A percentile compares a stretch with the other conserved stretches of the same genome.
Conservation (phyloP, 2,888 invertebrate genomes). For the Acanthococcus lagerstroemiae region DNA sequence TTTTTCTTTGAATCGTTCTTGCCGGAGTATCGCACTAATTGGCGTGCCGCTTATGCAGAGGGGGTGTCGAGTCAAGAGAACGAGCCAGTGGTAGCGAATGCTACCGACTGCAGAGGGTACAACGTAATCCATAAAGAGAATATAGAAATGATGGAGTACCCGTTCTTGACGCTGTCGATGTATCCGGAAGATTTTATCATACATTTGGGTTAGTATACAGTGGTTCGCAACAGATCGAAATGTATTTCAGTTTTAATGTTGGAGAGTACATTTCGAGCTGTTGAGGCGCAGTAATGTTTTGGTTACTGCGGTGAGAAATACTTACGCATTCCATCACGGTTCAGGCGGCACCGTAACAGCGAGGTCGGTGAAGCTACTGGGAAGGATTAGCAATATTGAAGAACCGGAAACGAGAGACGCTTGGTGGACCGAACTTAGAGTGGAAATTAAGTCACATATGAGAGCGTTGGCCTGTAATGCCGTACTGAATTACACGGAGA, state of each 20-base stretch:
- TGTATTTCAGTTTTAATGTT: too few species aligned
- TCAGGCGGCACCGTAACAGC: constrained; percentile 72
- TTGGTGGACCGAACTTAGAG: constrained; percentile 95
- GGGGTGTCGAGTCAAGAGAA: too few species aligned
- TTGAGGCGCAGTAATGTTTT: too few species aligned
- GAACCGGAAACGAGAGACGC: constrained; percentile 85
- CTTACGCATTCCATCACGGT: too few species aligned
- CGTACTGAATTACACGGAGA: constrained; percentile 86
- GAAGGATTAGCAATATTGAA: constrained; percentile 69
- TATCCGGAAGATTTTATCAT: constrained; percentile 82
- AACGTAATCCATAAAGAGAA: constrained; percentile 36
- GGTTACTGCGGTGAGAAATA: too few species aligned
- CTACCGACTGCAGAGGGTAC: not conserved
- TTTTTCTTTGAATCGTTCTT: too few species aligned
- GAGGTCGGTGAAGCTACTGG: constrained; percentile 70
- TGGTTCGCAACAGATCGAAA: too few species aligned
- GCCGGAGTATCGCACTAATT: too few species aligned
- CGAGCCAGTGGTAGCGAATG: not conserved
- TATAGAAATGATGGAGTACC: constrained; percentile 58
- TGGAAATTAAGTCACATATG: constrained; percentile 90
- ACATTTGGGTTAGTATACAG: constrained; percentile 58
- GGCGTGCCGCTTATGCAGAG: too few species aligned
- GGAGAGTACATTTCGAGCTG: too few species aligned
- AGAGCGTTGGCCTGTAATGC: constrained; percentile 86
- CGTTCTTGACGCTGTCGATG: constrained; percentile 84